phyloP scores from a whole-genome alignment of 2,797 vertebrate species.

The Gastrophryne carolinensis region DNA sequence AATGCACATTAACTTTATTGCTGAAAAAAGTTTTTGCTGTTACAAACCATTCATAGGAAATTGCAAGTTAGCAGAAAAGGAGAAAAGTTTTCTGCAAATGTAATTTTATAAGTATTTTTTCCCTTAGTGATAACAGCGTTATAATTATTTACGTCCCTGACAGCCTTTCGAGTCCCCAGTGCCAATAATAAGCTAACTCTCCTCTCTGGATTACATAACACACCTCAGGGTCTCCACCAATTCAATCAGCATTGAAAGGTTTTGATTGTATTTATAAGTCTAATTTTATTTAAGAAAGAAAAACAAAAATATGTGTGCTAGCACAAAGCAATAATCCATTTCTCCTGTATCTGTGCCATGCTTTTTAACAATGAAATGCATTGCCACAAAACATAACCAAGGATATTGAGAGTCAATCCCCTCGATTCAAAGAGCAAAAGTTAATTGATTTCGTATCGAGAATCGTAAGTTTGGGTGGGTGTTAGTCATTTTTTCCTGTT shows the following conservation, averaged over 20 bases:
- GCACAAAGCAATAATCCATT: conserved; percentile 34
- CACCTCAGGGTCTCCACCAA: conserved; percentile 42
- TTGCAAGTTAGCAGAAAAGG: conserved; percentile 43
- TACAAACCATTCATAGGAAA: conserved; percentile 28
- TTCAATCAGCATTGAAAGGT: conserved; percentile 37
- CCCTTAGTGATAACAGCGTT: conserved; percentile 26
- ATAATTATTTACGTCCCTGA: conserved; percentile 48
- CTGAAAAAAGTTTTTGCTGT: conserved; percentile 27
- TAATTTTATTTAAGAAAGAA: conserved; percentile 9
- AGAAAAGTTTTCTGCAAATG: conserved; percentile 42
- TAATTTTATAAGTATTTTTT: conserved; percentile 44
- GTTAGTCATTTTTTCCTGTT: too few relatives aligned
- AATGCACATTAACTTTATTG: conserved; percentile 36
- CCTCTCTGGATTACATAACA: conserved; percentile 35
- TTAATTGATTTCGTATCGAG: too few relatives aligned
- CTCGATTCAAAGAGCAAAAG: too few relatives aligned
- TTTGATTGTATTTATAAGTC: conserved; percentile 48
- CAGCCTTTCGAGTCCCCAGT: conserved; percentile 27
- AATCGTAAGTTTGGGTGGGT: too few relatives aligned
- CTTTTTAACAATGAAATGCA: conserved; percentile 21
- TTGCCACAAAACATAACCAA: conserved; percentile 8
- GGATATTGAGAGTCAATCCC: too few relatives aligned
- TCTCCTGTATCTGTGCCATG: not conserved
- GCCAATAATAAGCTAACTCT: conserved; percentile 42
- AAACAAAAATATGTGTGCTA: conserved; percentile 3